phyloP scores from a whole-genome alignment of 2,113 vertebrate genomes.

The Pygoscelis adeliae region DNA sequence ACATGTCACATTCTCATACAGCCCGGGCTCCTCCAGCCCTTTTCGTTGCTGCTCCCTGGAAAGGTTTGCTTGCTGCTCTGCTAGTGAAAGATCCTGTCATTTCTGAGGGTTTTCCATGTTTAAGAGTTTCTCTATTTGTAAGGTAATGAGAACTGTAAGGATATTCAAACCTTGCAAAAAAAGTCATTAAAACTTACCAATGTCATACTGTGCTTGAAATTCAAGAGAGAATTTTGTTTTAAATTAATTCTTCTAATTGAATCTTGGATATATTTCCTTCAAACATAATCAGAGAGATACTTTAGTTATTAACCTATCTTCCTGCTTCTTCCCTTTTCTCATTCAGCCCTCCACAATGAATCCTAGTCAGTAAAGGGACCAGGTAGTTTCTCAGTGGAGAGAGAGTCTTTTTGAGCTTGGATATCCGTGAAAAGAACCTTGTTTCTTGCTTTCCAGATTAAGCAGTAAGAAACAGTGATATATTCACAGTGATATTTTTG shows the following conservation, averaged over 20 bases:
- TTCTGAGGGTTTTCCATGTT: not conserved
- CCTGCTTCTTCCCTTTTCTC: not conserved
- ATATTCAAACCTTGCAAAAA: not conserved
- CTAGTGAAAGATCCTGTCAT: not conserved
- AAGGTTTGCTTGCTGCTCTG: not conserved
- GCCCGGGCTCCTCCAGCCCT: not conserved
- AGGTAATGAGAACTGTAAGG: not conserved
- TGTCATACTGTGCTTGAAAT: not conserved
- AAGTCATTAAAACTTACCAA: not conserved
- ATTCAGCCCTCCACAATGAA: not conserved
- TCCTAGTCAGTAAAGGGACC: not conserved
- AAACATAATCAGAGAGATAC: not conserved
- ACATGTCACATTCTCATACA: fast-evolving
- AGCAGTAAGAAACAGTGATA: not conserved
- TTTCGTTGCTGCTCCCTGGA: not conserved
- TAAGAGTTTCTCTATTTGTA: not conserved
- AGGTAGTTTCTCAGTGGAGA: not conserved
- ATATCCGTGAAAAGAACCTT: not conserved
- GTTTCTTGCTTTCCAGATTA: not conserved
- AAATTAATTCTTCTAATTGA: not conserved
- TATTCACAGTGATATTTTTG: not conserved
- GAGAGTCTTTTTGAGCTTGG: not conserved
- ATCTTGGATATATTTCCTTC: not conserved
- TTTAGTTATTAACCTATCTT: not conserved
- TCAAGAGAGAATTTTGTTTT: not conserved